phyloP scores from a whole-genome alignment of 1,140 invertebrate species.

The Doryteuthis pealeii region DNA sequence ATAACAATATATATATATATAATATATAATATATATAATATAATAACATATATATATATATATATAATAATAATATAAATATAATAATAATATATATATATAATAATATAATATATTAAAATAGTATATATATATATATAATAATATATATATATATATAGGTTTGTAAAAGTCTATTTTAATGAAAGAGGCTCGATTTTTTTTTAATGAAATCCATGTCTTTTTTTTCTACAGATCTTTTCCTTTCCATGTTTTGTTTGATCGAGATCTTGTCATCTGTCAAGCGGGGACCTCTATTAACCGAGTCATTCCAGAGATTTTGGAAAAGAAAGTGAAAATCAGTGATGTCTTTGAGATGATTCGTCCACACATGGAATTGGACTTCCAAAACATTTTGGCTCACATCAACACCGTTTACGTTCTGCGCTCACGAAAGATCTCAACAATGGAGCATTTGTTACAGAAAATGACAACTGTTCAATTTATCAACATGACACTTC shows the following conservation, averaged over 20 bases:
- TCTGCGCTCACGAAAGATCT: slow-evolving; percentile 58
- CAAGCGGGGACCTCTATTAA: slow-evolving; percentile 81
- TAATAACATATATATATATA: too few species aligned
- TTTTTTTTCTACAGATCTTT: slow-evolving; percentile 69
- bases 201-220: not conserved
- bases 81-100: too few species aligned
- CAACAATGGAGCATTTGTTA: slow-evolving; percentile 19
- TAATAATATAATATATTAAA: too few species aligned
- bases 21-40: too few species aligned
- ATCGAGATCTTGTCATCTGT: slow-evolving; percentile 78
- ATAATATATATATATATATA: too few species aligned
- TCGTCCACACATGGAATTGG: slow-evolving; percentile 82
- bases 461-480: slow-evolving; percentile 10
- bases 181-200: not conserved
- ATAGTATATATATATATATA: too few species aligned
- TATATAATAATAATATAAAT: too few species aligned
- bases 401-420: slow-evolving; percentile 97
- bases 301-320: slow-evolving; percentile 77
- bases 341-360: slow-evolving; percentile 79
- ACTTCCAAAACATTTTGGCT: slow-evolving; percentile 86
- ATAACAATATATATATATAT: too few species aligned
- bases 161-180: too few species aligned
- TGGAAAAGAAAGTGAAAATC: slow-evolving; percentile 68
- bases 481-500: slow-evolving; percentile 36
- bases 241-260: slow-evolving; percentile 93